Evolutionary conservation across 2,888 invertebrate species (phyloP).

Genomic region (Perithous albicinctus): DNA sequence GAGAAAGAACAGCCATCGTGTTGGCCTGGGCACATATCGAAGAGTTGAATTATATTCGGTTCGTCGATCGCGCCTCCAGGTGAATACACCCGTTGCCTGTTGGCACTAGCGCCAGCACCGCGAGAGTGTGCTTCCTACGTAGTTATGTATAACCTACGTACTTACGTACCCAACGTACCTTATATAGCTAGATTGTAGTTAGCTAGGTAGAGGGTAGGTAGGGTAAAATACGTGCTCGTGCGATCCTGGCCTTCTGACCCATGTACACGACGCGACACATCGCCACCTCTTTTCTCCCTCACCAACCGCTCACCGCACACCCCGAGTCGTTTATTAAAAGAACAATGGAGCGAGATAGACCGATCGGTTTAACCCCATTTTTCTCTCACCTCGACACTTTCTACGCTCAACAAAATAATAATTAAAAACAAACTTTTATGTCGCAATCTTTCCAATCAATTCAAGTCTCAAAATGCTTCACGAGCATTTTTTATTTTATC

Average conservation of each 20-base stretch:
- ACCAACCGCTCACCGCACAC: neutral
- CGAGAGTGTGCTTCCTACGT: conserved; percentile 52
- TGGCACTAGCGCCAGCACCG: conserved; percentile 54
- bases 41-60: conserved; percentile 73
- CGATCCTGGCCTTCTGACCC: conserved; percentile 54
- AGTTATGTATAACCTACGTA: conserved; percentile 18
- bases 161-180: neutral
- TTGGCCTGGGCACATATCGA: conserved; percentile 54
- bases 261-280: conserved; percentile 25
- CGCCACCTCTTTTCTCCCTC: conserved; percentile 2
- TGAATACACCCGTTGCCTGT: conserved; percentile 69
- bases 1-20: conserved; percentile 38
- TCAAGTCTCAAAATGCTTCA: too few species aligned
- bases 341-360: conserved; percentile 66
- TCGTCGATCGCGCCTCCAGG: conserved; percentile 72
- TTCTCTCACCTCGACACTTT: conserved; percentile 47
- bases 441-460: too few species aligned
- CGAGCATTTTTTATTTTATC: too few species aligned
- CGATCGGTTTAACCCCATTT: conserved; percentile 72
- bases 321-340: conserved; percentile 71
- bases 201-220: too few species aligned
- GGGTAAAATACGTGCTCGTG: conserved; percentile 41
- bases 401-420: conserved; percentile 27
- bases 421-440: too few species aligned
- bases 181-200: neutral